Conservation (phyloP, 2,888 invertebrate species). For the Tipula unca region DNA sequence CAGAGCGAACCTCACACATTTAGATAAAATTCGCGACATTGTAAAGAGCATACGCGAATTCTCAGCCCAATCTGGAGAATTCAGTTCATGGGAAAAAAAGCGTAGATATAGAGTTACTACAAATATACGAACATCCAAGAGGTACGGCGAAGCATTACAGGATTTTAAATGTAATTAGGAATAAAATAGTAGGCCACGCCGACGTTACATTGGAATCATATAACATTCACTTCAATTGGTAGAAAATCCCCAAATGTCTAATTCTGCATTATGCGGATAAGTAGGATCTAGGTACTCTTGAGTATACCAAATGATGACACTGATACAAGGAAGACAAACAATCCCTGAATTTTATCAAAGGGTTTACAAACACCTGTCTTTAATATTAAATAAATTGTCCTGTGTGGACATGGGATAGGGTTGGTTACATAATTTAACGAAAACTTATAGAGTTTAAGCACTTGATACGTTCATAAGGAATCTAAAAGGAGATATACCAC, state of each 20-base stretch:
- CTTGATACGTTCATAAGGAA: background rate
- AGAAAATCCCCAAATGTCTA: background rate
- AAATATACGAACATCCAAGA: background rate
- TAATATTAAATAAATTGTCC: too few relatives aligned
- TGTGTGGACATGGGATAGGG: background rate
- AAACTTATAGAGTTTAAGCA: background rate
- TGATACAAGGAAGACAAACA: background rate
- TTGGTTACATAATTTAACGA: background rate
- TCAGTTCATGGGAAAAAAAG: background rate
- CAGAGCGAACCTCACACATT: background rate
- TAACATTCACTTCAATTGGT: background rate
- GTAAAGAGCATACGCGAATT: background rate
- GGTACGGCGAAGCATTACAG: background rate
- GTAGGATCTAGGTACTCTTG: background rate
- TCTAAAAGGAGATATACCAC: background rate
- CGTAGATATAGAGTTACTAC: background rate
- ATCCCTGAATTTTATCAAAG: background rate
- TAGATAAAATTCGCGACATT: background rate
- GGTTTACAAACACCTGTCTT: too few relatives aligned
- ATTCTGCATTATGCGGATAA: background rate
- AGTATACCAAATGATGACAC: background rate
- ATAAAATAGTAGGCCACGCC: background rate
- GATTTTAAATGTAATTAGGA: background rate
- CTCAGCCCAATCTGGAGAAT: background rate
- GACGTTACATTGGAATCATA: background rate